Conservation (phyloP, 1,140 invertebrate genomes). For the Drosophila sp. region DNA sequence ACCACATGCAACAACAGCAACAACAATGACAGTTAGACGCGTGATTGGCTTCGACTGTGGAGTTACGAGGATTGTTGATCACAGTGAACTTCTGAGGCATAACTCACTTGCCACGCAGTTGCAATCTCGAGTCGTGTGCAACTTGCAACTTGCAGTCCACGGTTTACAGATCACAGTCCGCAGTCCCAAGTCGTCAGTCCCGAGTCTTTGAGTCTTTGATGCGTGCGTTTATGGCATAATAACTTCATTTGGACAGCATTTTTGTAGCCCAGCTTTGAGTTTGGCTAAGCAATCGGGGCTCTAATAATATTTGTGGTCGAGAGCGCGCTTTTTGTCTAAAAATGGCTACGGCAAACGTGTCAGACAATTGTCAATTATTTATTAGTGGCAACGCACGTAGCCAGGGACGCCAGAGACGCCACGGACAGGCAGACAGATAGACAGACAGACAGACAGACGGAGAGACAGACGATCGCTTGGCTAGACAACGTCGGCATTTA, state of each 20-base stretch:
- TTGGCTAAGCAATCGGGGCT: constrained; percentile 37
- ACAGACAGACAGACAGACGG: constrained; percentile 22
- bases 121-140: constrained; percentile 28
- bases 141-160: constrained; percentile 22
- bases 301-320: constrained; percentile 52
- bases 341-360: constrained; percentile 79
- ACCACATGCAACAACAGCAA: constrained; percentile 27
- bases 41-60: constrained; percentile 60
- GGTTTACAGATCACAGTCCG: constrained; percentile 2
- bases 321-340: constrained; percentile 67
- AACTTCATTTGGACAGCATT: constrained; percentile 83
- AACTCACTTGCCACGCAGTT: constrained; percentile 66
- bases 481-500: constrained; percentile 55
- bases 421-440: constrained; percentile 9
- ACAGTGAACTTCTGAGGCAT: constrained; percentile 67
- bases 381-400: constrained; percentile 81
- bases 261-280: constrained; percentile 46
- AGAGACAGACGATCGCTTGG: constrained; percentile 46
- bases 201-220: constrained; percentile 55
- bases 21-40: constrained; percentile 73
- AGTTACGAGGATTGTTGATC: constrained; percentile 45
- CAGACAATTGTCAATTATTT: constrained; percentile 82
- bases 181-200: neutral
- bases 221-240: constrained; percentile 84
- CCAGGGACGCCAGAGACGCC: constrained; percentile 25